Evolutionary conservation across 2,888 invertebrate genomes (phyloP).

Genomic region (Sphecodes monilicornis): DNA sequence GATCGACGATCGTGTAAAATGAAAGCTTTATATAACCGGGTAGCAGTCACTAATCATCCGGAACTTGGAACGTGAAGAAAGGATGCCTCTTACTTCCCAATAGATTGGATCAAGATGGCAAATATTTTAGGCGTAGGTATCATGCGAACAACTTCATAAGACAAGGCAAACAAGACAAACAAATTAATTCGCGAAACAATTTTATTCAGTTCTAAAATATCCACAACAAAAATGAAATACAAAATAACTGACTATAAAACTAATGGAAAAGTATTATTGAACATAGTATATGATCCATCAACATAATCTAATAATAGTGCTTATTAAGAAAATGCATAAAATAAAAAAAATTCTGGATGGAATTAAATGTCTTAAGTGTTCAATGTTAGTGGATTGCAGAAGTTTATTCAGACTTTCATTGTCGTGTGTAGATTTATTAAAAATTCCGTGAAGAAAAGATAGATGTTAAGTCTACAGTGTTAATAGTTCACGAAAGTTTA

Average conservation of each 20-base stretch:
- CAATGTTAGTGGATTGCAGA: no score
- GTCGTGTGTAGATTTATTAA: no score
- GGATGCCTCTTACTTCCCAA: constrained; percentile 41
- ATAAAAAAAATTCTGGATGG: not conserved
- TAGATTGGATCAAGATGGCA: not conserved
- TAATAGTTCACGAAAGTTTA: not conserved
- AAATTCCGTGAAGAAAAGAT: no score
- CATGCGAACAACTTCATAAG: not conserved
- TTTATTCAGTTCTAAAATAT: not conserved
- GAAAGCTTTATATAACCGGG: constrained; percentile 47
- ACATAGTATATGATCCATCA: no score
- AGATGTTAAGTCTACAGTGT: not conserved
- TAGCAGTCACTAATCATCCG: constrained; percentile 16
- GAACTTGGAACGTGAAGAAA: not conserved
- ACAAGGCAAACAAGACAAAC: not conserved
- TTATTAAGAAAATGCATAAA: not conserved
- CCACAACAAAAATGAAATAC: not conserved
- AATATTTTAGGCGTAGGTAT: not conserved
- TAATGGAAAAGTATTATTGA: no score
- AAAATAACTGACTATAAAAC: not conserved
- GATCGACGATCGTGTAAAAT: not conserved
- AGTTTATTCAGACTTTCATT: no score
- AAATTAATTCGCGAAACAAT: not conserved
- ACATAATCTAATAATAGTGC: no score
- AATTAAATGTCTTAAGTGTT: no score